Base-by-base conservation (phyloP, 2,888 invertebrate species). In the Protodeltote pygarga region DNA sequence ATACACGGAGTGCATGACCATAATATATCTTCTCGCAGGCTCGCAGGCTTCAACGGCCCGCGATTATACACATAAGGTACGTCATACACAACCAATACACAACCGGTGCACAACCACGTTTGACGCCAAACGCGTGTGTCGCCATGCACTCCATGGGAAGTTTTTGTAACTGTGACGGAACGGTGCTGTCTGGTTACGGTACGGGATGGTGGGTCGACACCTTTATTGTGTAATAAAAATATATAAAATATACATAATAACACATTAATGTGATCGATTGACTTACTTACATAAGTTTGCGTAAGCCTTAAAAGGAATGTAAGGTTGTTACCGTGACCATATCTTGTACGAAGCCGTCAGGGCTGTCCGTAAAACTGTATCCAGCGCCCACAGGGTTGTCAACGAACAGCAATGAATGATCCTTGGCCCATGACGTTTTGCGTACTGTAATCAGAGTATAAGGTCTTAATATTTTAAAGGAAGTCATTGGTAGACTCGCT, bases 371-470 rank as follows among this genome's bases (percentile, higher is more conserved):
- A 66, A 93, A 95, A 73, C 95, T 95, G 77, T 91, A 95, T 0
- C 95, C 93, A 5, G 93, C 87, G 0, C 94, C 94, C 6, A 94
- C 93, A 0, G 95, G 95, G 73, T 94, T 95, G 74, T 95, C 95
- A 41, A 95, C 93, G 78, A 93, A 95, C 21, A 95, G 66, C 66
- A 95, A 72, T 3, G 94, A 93, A 66, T 93, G 92, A 3, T 93
- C 86, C 32, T 83, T 87, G 28, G 89, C 90, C 95, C 95, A 95
- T 0, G 94, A 77, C 48, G 73, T 75, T 3, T 85, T 75, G 10
- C 93, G 89, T 31, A 77, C 93, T 93, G 74, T 13, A 83, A 81
- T 23, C 3, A 46, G 9, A 29, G 39, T n/a, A 13, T 3, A 29
- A 25, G 37, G 6, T 5, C 28, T 5, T 9, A 6, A 8, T 5